Evolutionary conservation across 1,140 invertebrate genomes (phyloP), one percentile per base, ranked within the genome.

Genomic region (Drosophila chauvacae): DNA sequence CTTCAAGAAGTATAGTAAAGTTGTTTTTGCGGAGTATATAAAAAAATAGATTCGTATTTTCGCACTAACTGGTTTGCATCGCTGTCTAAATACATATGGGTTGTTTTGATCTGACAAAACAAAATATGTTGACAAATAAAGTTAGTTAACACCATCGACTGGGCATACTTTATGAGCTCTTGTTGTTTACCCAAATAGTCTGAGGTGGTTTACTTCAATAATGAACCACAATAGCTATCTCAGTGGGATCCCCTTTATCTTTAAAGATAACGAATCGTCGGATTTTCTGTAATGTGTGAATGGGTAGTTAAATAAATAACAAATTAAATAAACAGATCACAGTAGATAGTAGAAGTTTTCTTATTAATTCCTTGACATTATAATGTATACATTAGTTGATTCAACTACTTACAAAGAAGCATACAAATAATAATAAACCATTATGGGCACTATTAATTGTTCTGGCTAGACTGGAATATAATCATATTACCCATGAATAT

Each of bases 271-370:
- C 3, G n/a, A 33, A 20, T 6, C 28, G 48, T 51, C 50, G 11
- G 50, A 33, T 20, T 51, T 51, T 33, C 50, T 33, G 50, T 14
- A 14, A 14, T 14, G 50, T 20, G n/a, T 53, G 6, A 53, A 53
- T 14, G 10, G n/a, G 48, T 18, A 30, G 50, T 51, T 33, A 30
- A 51, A 51, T 51, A 33, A 13, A 51, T 47, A 47, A 51, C 33
- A 18, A 33, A 51, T 33, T 18, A 51, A 51, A 18, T 33, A 33
- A 13, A 33, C n/a, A 53, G 3, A 4, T 33, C 11, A 33, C 10
- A 1, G 3, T 7, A 11, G 10, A 0, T 51, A 33, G n/a, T 14
- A 51, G 2, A 11, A 2, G 2, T 2, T 13, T 30, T 18, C 10
- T 18, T 18, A 30, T 28, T n/a, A 30, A 50, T 11, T 28, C 6